These are phyloP conservation scores for Anadara kagoshimensis DNA, from an alignment of 1,140 invertebrate species.

Conservation along the genomic window DNA sequence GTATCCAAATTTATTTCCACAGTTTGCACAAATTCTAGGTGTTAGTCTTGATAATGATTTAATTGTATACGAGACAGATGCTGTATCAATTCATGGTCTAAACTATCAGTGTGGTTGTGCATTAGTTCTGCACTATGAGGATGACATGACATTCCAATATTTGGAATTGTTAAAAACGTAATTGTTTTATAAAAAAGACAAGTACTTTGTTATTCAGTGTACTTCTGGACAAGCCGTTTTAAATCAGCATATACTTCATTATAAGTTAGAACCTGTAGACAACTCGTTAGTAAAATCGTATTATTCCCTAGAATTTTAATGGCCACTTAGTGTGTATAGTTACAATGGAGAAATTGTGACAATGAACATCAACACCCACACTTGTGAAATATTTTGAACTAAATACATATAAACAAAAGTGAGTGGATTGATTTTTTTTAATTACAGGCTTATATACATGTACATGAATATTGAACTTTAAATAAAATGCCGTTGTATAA, in stretches of 20 bases:
- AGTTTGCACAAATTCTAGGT: neutral
- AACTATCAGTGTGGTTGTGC: neutral
- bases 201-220: conserved; percentile 1
- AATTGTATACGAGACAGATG: neutral
- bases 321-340: neutral
- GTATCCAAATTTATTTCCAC: neutral
- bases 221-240: neutral
- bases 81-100: neutral
- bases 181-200: neutral
- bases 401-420: neutral
- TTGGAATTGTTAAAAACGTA: neutral
- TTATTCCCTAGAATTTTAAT: conserved; percentile 8
- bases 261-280: neutral
- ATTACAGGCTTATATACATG: neutral
- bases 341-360: neutral
- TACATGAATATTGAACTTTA: neutral
- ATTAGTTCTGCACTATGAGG: neutral
- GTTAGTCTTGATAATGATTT: neutral
- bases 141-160: neutral
- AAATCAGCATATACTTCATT: neutral
- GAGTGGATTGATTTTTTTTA: neutral
- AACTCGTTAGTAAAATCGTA: neutral
- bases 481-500: conserved; percentile 2
- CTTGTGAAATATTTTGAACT: conserved; percentile 6
- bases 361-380: conserved; percentile 1